A percentile compares a stretch with the other conserved stretches of the same genome.
Conservation (phyloP, 2,888 invertebrate genomes). For the Drosophila sordidapex region DNA sequence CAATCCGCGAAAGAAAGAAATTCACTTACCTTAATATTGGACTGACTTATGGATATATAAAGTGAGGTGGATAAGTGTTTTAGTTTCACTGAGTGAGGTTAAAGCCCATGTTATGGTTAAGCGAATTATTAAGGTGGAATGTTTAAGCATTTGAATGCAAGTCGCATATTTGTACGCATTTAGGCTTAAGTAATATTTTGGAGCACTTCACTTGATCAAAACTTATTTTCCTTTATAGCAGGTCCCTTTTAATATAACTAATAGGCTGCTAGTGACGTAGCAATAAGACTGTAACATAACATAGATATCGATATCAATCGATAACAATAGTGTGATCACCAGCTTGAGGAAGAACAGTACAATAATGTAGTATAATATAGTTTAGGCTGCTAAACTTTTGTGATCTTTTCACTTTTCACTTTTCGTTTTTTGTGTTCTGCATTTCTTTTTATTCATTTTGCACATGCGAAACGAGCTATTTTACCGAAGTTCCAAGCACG, state of each 20-base stretch:
- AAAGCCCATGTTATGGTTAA: neutral
- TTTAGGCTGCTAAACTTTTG: neutral
- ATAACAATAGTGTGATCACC: neutral
- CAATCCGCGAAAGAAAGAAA: slow-evolving; percentile 3
- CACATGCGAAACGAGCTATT: neutral
- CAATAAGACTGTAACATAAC: neutral
- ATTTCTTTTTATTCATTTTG: neutral
- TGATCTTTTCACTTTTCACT: neutral
- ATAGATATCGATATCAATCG: neutral
- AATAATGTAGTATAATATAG: neutral
- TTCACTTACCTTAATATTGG: slow-evolving; percentile 14
- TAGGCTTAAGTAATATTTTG: too few species aligned
- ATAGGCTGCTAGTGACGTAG: neutral
- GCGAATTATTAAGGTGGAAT: neutral
- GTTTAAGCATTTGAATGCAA: neutral
- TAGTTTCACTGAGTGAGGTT: neutral
- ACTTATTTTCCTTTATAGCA: neutral
- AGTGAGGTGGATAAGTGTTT: neutral
- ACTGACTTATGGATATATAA: neutral
- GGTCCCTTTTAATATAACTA: neutral
- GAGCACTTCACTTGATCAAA: neutral
- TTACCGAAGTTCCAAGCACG: neutral
- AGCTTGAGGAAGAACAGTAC: neutral
- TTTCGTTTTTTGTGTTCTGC: neutral
- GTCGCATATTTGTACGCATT: neutral